Conservation (phyloP, 2,888 invertebrate species). For the Mamestra brassicae region DNA sequence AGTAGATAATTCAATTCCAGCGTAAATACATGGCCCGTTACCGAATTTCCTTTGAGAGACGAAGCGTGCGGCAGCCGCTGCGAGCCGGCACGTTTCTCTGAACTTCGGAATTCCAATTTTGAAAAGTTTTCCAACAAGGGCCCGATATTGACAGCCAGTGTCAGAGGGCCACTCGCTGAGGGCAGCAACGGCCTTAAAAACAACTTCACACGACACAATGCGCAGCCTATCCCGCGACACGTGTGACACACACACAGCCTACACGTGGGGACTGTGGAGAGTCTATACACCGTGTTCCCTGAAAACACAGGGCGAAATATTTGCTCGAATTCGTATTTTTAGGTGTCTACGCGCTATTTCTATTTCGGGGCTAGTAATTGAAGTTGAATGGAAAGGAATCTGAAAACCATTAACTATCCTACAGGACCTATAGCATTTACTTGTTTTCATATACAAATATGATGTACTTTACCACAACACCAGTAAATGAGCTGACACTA, state of each 20-base stretch:
- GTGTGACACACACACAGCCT: conserved; percentile 47
- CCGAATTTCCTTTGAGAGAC: conserved; percentile 90
- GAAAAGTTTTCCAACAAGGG: conserved; percentile 89
- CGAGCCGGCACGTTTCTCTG: conserved; percentile 87
- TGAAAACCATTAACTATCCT: background rate
- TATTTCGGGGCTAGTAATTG: background rate
- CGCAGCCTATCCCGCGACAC: conserved; percentile 46
- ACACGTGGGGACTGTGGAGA: conserved; percentile 1
- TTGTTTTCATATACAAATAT: background rate
- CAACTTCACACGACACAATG: conserved; percentile 70
- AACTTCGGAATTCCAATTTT: conserved; percentile 91
- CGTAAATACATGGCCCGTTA: conserved; percentile 87
- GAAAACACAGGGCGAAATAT: conserved; percentile 27
- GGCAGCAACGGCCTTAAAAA: conserved; percentile 74
- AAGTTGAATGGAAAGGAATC: background rate
- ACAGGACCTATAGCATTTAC: background rate
- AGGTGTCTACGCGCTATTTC: background rate
- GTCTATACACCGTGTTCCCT: conserved; percentile 8
- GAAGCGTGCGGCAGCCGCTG: conserved; percentile 83
- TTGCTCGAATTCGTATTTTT: conserved; percentile 23
- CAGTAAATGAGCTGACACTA: conserved; percentile 23
- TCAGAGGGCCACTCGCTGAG: conserved; percentile 81
- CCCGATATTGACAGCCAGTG: conserved; percentile 88
- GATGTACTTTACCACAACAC: background rate
- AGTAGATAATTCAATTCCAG: conserved; percentile 88